phyloP scores from a whole-genome alignment of 2,797 vertebrate genomes.

The Denticeps clupeoides region DNA sequence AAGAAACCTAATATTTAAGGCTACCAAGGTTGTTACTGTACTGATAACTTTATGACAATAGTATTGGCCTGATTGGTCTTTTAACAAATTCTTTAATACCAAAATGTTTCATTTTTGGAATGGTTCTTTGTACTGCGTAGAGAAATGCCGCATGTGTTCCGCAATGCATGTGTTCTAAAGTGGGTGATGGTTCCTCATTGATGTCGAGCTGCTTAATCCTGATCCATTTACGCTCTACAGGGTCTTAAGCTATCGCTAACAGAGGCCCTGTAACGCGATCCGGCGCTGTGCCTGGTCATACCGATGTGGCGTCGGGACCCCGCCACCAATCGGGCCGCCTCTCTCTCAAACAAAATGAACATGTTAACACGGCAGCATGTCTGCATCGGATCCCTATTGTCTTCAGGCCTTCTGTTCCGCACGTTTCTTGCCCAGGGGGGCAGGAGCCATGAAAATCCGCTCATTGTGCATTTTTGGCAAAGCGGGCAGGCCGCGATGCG shows the following conservation, averaged over 20 bases:
- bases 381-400: conserved; percentile 7
- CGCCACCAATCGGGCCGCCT: background rate
- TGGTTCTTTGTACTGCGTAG: no score
- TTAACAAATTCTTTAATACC: no score
- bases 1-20: no score
- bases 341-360: conserved; percentile 2
- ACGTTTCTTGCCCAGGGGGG: conserved; percentile 26
- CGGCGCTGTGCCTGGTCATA: conserved; percentile 7
- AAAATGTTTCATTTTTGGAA: no score
- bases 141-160: no score
- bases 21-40: conserved; percentile 8
- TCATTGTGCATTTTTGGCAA: conserved; percentile 36
- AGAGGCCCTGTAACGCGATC: conserved; percentile 17
- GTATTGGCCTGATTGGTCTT: no score
- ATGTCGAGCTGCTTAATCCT: background rate
- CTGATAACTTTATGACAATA: background rate
- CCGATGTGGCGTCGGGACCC: conserved; percentile 19
- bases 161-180: background rate
- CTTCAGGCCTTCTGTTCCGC: conserved; percentile 22
- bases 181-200: conserved; percentile 4
- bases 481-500: conserved; percentile 31
- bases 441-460: conserved; percentile 35
- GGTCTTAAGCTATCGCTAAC: conserved; percentile 10
- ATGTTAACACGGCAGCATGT: background rate
- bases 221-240: conserved; percentile 7